phyloP scores from a whole-genome alignment of 1,140 invertebrate species.

The Saccostrea glomerata region DNA sequence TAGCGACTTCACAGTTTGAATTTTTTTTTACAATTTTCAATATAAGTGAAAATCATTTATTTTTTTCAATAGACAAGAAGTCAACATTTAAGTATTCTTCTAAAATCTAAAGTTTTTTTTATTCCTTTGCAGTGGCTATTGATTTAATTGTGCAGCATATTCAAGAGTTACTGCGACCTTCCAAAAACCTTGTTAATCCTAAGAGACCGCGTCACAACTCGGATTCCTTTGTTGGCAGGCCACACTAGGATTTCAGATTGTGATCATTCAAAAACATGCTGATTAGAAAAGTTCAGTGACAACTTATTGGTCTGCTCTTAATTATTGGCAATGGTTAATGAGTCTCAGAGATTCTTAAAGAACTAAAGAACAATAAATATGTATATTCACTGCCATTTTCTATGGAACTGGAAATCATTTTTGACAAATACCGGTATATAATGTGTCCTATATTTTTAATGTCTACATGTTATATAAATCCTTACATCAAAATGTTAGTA shows the following conservation, averaged over 20 bases:
- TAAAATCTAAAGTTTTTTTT: no score
- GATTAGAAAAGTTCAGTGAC: background rate
- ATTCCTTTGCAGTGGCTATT: conserved; percentile 92
- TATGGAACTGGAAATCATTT: background rate
- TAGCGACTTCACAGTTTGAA: background rate
- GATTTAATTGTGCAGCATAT: conserved; percentile 99
- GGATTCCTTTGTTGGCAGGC: conserved; percentile 70
- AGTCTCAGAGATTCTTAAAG: background rate
- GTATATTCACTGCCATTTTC: background rate
- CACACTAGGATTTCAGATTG: conserved; percentile 60
- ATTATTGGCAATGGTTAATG: background rate
- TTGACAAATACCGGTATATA: no score
- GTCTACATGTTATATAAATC: no score
- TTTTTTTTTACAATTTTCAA: background rate
- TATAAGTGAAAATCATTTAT: no score
- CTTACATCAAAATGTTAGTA: no score
- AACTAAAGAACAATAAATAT: background rate
- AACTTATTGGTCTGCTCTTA: background rate
- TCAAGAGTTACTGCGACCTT: conserved; percentile 89
- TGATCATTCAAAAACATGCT: background rate
- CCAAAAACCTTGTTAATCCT: conserved; percentile 39
- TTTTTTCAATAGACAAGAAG: no score
- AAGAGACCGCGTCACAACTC: conserved; percentile 69
- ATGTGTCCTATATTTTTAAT: no score
- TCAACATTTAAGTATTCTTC: no score